Percentiles rank a stretch among this genome's conserved stretches.
Evolutionary conservation across 2,888 invertebrate genomes (phyloP).

Genomic region (Lochmaea capreae): DNA sequence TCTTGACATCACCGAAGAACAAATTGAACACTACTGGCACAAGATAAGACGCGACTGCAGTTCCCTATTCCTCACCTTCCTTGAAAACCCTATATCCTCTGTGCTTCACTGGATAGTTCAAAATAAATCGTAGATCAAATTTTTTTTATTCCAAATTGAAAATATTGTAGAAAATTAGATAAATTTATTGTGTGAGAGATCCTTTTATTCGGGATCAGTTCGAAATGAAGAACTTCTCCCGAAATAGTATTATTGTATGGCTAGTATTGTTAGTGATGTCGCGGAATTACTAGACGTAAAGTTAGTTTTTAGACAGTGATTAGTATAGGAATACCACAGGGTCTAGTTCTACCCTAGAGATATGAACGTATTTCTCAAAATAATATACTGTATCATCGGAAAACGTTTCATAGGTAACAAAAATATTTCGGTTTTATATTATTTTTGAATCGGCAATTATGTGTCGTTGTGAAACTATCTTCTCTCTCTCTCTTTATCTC

Average conservation of each 20-base stretch:
- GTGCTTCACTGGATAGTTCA: no score
- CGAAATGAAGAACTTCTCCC: constrained; percentile 32
- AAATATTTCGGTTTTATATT: constrained; percentile 35
- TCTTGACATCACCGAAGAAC: no score
- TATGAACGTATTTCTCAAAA: constrained; percentile 54
- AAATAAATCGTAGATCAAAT: no score
- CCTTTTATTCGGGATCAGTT: constrained; percentile 24
- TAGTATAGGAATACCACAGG: constrained; percentile 66
- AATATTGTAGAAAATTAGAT: no score
- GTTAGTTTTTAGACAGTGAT: constrained; percentile 63
- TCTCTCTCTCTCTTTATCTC: background rate
- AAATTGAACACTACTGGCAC: no score
- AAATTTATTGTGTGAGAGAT: no score
- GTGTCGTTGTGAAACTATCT: constrained; percentile 33
- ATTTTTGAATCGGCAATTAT: constrained; percentile 51
- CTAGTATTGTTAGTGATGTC: constrained; percentile 63
- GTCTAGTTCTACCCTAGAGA: constrained; percentile 66
- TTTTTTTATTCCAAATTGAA: no score
- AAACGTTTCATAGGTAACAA: constrained; percentile 40
- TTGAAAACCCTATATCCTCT: no score
- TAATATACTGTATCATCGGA: constrained; percentile 36
- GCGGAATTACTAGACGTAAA: constrained; percentile 60
- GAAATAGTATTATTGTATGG: constrained; percentile 54
- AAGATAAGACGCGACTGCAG: no score
- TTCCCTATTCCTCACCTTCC: no score